Evolutionary conservation across 92 coral and sea anemone species (phyloP).

Genomic region (Zoanthus sociatus): DNA sequence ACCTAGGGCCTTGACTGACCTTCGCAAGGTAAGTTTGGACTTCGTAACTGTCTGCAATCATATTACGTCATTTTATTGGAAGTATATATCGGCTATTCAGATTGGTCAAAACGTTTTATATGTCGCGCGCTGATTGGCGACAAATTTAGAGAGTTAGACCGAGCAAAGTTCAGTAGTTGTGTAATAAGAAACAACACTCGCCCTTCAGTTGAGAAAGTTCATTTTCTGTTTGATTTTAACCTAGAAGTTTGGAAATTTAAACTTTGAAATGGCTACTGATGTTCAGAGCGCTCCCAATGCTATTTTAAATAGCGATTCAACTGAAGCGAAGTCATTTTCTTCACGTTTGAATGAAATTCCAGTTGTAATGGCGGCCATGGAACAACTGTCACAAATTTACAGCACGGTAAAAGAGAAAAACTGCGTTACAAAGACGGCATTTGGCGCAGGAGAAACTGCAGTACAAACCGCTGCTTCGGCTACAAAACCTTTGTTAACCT

Average conservation of each 20-base stretch:
- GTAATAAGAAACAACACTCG: background rate
- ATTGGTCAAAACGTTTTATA: background rate
- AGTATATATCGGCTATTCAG: background rate
- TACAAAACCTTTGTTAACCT: slow-evolving; percentile 75
- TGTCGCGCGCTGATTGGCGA: slow-evolving; percentile 27
- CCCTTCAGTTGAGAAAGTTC: background rate
- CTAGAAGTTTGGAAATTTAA: background rate
- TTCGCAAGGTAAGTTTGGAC: too few relatives aligned
- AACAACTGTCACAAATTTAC: slow-evolving; percentile 83
- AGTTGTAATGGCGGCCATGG: slow-evolving; percentile 90
- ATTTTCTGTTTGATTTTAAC: background rate
- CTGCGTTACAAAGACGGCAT: slow-evolving; percentile 87
- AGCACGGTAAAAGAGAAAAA: slow-evolving; percentile 85
- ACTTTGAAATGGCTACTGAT: slow-evolving; percentile 68
- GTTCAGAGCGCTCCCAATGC: slow-evolving; percentile 60
- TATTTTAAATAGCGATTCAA: slow-evolving; percentile 50
- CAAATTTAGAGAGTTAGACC: background rate
- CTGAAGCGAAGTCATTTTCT: slow-evolving; percentile 70
- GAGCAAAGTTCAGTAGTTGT: slow-evolving; percentile 41
- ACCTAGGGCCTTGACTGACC: too few relatives aligned
- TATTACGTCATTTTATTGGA: slow-evolving; percentile 22
- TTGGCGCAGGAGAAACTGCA: slow-evolving; percentile 94
- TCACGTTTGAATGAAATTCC: slow-evolving; percentile 89
- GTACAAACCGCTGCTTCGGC: slow-evolving; percentile 84
- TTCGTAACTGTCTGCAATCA: too few relatives aligned